Evolutionary conservation across 2,797 vertebrate genomes (phyloP), one percentile per base, ranked within the genome.

Genomic region (Brotula barbata): DNA sequence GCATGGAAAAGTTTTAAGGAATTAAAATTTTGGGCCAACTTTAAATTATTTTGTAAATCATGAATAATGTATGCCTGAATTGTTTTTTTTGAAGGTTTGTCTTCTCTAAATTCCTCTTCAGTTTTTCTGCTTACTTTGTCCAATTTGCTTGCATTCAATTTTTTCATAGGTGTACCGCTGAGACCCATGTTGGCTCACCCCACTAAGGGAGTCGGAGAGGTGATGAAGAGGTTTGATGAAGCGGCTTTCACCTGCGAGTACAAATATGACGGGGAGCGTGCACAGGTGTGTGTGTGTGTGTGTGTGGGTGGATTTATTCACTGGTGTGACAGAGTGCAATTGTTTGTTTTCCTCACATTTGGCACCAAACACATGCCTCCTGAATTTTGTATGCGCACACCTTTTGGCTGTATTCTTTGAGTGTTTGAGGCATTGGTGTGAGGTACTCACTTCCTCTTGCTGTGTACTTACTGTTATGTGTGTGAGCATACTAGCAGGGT

Each of bases 101-200:
- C 7, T 3, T 28, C 25, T 7, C 7, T 7, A 3, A 28, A 4
- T 28, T 28, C 25, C 7, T 28, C 25, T 7, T 28, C 25, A 33
- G 39, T 61, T 34, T 7, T 25, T 3, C 20, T 17, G 0, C 36
- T 61, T 17, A 2, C 4, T 25, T 59, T 2, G n/a, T 51, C 10
- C 6, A 1, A 1, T 15, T 36, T 3, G 43, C 25, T 14, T n/a
- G 0, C 28, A 37, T 5, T 13, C 3, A 42, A 8, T 37, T 22
- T 10, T 52, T 28, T 41, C 40, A 1, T 64, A 96, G 95, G 95
- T 12, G 83, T 94, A 0, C 94, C 94, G 0, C 80, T 97, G 70
- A 95, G 94, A 23, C 94, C 95, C 2, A 97, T 97, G 95, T 58
- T 96, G 85, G 95, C 95, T 20, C 94, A 95, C 64, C 95, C 95